phyloP scores from a whole-genome alignment of 2,888 invertebrate genomes.

The Ectemnius lituratus region DNA sequence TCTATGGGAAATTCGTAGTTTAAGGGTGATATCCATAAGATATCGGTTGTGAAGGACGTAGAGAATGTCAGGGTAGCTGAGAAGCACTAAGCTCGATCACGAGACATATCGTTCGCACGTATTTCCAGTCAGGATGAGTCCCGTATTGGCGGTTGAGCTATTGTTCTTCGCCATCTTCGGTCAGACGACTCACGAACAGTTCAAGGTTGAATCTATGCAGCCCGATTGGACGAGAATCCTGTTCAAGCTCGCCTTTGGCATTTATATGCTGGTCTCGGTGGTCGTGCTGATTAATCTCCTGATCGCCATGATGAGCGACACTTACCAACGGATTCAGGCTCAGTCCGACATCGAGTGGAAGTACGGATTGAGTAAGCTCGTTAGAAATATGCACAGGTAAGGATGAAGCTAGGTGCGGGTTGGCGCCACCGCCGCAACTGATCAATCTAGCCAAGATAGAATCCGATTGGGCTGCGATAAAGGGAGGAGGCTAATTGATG shows the following conservation, averaged over 20 bases:
- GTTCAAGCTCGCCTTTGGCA: conserved; percentile 92
- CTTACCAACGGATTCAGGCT: conserved; percentile 99
- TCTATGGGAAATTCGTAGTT: not conserved
- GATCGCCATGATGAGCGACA: conserved; percentile 99
- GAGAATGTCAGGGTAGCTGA: not conserved
- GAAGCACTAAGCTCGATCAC: conserved; percentile 11
- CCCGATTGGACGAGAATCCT: conserved; percentile 91
- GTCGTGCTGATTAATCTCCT: conserved; percentile 99
- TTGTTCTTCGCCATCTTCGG: conserved; percentile 99
- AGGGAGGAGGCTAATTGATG: conserved; percentile 30
- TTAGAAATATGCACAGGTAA: conserved; percentile 94
- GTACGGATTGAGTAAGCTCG: conserved; percentile 98
- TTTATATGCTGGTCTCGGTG: conserved; percentile 99
- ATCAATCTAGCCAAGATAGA: not conserved
- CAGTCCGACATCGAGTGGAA: conserved; percentile 99
- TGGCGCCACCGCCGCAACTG: not conserved
- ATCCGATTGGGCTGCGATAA: not conserved
- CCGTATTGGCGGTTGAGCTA: conserved; percentile 96
- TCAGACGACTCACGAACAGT: conserved; percentile 90
- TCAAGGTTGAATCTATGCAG: conserved; percentile 85
- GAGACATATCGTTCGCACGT: conserved; percentile 55
- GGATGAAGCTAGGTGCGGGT: conserved; percentile 7
- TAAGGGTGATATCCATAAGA: not conserved
- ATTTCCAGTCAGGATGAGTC: conserved; percentile 93
- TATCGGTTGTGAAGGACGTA: not conserved